These are phyloP conservation scores for Drosophila peninsularis DNA, from an alignment of 2,888 invertebrate genomes.

Conservation along the genomic window DNA sequence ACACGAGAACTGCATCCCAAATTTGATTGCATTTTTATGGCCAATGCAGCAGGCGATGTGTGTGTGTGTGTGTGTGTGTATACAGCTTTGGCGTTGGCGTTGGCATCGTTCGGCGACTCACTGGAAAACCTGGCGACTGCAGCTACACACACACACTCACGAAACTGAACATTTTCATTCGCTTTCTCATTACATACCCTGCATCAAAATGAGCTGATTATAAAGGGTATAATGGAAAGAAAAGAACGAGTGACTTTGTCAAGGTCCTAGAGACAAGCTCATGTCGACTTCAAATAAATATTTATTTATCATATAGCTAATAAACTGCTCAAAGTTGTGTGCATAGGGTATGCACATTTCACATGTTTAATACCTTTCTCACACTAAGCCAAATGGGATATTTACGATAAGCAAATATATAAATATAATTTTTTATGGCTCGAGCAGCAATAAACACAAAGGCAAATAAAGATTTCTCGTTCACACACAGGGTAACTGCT, in stretches of 20 bases:
- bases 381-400: not conserved
- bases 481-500: conserved; percentile 2
- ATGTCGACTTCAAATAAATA: not conserved
- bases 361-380: not conserved
- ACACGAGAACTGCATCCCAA: conserved; percentile 42
- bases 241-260: not conserved
- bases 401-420: not conserved
- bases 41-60: conserved; percentile 19
- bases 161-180: conserved; percentile 9
- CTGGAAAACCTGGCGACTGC: conserved; percentile 20
- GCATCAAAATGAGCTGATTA: not conserved
- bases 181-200: conserved; percentile 17
- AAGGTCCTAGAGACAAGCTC: too few species aligned
- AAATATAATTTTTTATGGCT: not conserved
- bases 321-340: not conserved
- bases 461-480: too few species aligned
- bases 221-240: not conserved
- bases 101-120: conserved; percentile 6
- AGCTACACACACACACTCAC: not conserved
- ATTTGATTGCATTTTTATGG: conserved; percentile 58
- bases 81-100: not conserved
- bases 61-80: not conserved
- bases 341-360: not conserved
- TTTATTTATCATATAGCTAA: not conserved
- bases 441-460: not conserved